Conservation (phyloP, 2,888 invertebrate species). For the Yponomeuta sedellus region DNA sequence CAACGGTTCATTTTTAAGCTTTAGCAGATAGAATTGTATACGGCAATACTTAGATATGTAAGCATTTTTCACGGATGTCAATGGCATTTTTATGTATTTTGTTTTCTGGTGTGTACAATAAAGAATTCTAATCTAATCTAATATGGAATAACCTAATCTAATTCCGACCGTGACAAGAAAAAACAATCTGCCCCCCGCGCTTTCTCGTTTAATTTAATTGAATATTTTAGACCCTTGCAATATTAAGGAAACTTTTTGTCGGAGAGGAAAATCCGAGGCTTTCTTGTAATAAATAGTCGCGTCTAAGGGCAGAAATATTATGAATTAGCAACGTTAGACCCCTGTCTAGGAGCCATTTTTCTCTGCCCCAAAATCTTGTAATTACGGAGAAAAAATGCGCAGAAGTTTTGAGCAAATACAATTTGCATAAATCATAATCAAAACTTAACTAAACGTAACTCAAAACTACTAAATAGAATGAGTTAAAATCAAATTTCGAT, state of each 20-base stretch:
- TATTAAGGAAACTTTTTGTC: background rate
- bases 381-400: background rate
- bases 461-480: no score
- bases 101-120: no score
- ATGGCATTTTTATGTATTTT: no score
- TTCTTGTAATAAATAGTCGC: background rate
- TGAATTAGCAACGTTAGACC: constrained; percentile 12
- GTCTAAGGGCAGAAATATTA: constrained; percentile 10
- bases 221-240: background rate
- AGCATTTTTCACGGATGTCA: no score
- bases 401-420: background rate
- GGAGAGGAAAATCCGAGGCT: background rate
- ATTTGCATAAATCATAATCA: no score
- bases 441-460: no score
- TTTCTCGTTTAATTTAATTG: background rate
- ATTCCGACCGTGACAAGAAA: background rate
- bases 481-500: no score
- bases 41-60: no score
- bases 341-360: constrained; percentile 12
- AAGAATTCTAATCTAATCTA: no score
- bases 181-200: background rate
- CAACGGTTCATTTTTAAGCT: no score
- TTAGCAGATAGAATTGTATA: no score
- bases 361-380: background rate
- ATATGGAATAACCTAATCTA: no score